Evolutionary conservation across 2,113 vertebrate genomes (phyloP), one percentile per base, ranked within the genome.

Genomic region (Brachyhypopomus gauderio): DNA sequence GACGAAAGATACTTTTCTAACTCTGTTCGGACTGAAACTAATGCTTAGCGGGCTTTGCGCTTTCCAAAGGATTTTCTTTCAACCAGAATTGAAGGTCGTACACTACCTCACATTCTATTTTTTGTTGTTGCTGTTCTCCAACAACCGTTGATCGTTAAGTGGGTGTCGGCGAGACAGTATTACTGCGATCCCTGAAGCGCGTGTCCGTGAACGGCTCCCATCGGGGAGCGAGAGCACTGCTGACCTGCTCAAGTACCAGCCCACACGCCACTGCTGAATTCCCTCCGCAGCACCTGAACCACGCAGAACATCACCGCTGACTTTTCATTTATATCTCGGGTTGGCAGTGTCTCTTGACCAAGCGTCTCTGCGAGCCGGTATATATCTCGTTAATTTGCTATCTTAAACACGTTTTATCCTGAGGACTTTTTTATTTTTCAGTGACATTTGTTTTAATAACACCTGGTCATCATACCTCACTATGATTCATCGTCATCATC

Each of bases 51-150:
- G 59, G 48, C n/a, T 66, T 71, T 4, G 38, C 8, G 12, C 20
- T 84, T 63, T 64, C 20, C 70, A 73, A 80, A 72, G 38, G 38
- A 48, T 77, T 77, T 76, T 11, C 30, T 78, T 77, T 66, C 63
- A 56, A 78, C 69, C n/a, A 25, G 59, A 74, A 12, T 73, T 19
- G 20, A 52, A 75, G 74, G 72, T 83, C 85, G 77, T 84, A 88
- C 67, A 79, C 72, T 86, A 86, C 85, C 81, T 86, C 84, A 41
- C 84, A 14, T 52, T 52, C 11, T 52, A 14, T 71, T 36, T 69
- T 64, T 75, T 56, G 23, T 80, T 71, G 41, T 45, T 45, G 41
- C 52, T 71, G 25, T 11, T 23, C 7, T 58, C 23, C 36, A 63
- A 78, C 86, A 87, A 87, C 73, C 5, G 79, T 36, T 48, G 14